These are phyloP conservation scores for Drosophila trichaetosa DNA, from an alignment of 2,888 invertebrate species.

Conservation along the genomic window DNA sequence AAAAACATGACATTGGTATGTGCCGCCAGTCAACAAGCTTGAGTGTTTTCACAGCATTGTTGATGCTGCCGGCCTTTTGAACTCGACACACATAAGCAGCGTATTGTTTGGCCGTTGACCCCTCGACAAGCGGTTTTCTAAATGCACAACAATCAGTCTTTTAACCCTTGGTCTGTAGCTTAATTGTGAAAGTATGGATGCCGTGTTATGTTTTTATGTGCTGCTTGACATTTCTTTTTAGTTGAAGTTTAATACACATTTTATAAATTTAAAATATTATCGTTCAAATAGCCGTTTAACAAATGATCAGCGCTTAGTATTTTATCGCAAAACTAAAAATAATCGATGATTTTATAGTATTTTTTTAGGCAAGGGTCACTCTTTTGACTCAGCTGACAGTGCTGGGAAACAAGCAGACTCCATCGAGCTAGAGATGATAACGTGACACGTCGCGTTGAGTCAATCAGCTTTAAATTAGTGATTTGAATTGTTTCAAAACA, in stretches of 20 bases:
- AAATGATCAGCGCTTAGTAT: neutral
- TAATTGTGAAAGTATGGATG: constrained; percentile 29
- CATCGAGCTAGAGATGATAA: constrained; percentile 6
- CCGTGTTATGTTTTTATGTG: neutral
- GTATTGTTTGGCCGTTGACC: constrained; percentile 44
- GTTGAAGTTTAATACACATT: neutral
- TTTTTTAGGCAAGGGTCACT: constrained; percentile 6
- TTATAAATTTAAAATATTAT: constrained; percentile 18
- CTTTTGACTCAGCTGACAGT: constrained; percentile 47
- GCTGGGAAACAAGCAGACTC: constrained; percentile 23
- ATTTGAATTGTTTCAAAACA: neutral
- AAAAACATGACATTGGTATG: constrained; percentile 48
- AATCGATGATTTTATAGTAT: constrained; percentile 24
- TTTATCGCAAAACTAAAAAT: constrained; percentile 9
- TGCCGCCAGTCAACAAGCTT: constrained; percentile 39
- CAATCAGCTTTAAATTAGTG: neutral
- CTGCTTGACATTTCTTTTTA: neutral
- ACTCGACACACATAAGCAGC: constrained; percentile 49
- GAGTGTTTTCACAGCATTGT: constrained; percentile 45
- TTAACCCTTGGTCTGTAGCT: constrained; percentile 22
- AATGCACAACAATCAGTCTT: constrained; percentile 13
- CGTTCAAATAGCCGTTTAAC: neutral
- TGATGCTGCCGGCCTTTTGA: constrained; percentile 49
- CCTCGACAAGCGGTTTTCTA: constrained; percentile 17
- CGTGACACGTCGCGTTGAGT: neutral